A percentile compares a stretch with the other conserved stretches of the same genome.
These are phyloP conservation scores for Chironomus tentans DNA, from an alignment of 2,888 invertebrate genomes.

Conservation along the genomic window DNA sequence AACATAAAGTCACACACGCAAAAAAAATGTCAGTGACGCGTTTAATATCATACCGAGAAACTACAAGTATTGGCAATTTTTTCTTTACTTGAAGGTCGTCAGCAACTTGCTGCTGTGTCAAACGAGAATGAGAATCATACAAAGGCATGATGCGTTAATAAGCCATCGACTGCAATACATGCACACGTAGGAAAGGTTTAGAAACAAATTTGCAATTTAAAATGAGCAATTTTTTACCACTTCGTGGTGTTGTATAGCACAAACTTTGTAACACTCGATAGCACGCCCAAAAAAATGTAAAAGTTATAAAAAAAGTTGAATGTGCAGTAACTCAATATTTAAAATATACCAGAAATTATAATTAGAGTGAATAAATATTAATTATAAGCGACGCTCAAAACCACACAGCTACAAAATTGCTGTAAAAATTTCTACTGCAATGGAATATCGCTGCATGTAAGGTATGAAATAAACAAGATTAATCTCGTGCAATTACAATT, in stretches of 20 bases:
- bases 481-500: background rate
- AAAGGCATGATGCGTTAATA: background rate
- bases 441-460: background rate
- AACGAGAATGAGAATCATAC: background rate
- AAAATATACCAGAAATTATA: background rate
- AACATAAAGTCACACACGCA: too few relatives aligned
- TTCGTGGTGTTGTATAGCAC: background rate
- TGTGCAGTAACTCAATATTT: too few relatives aligned
- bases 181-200: too few relatives aligned
- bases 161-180: background rate
- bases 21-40: too few relatives aligned
- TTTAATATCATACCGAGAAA: too few relatives aligned
- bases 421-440: background rate
- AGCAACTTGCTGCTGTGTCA: background rate
- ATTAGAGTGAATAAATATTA: background rate
- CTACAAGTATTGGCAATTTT: background rate
- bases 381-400: background rate
- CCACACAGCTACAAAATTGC: background rate
- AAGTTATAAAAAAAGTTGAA: background rate
- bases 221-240: background rate
- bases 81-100: background rate
- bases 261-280: background rate
- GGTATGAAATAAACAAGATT: background rate
- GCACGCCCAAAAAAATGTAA: background rate
- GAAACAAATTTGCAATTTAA: background rate